Base-by-base conservation (phyloP, 2,797 vertebrate genomes). In the Eupleurogrammus muticus region DNA sequence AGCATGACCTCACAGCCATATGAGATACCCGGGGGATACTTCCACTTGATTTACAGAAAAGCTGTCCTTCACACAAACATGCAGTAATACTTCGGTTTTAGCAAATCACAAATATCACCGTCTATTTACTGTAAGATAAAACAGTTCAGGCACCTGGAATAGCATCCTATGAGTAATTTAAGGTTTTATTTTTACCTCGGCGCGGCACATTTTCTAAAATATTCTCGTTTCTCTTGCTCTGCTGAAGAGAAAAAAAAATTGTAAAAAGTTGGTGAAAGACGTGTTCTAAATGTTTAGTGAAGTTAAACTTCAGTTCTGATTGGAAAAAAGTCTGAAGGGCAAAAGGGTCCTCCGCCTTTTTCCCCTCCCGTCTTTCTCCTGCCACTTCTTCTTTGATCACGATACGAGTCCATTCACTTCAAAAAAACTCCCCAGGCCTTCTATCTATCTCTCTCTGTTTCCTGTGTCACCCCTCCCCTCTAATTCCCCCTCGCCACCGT, bases 401-500 rank as follows among this genome's bases (percentile, higher is more conserved):
- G 56, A 81, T 64, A 76, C 28, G 55, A 78, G 64, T 79, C 64
- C 47, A 75, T 80, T 80, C 67, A 80, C 75, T 81, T 75, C 32
- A 79, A 28, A 28, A 73, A 77, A 76, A 3, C 59, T 81, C 73
- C 66, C 56, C 65, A 49, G 76, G 77, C 79, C 53, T 70, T 69
- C 53, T 76, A 52, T 73, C 59, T 47, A 61, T 72, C 49, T 73
- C 34, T 60, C 57, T 57, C 73, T 42, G 64, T 57, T 56, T 47
- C 68, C 54, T 32, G 69, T 57, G 23, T 66, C 67, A 36, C 62
- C 1, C 17, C 44, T 9, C 62, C 38, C 14, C 28, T 42, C 48
- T 13, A 47, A 50, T 70, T 50, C 83, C 75, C 70, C 77, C 65
- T 69, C 73, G 66, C 76, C 83, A 71, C 82, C 73, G 77, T 79